Conservation (phyloP, 2,797 vertebrate genomes). For the Epinephelus awoara region DNA sequence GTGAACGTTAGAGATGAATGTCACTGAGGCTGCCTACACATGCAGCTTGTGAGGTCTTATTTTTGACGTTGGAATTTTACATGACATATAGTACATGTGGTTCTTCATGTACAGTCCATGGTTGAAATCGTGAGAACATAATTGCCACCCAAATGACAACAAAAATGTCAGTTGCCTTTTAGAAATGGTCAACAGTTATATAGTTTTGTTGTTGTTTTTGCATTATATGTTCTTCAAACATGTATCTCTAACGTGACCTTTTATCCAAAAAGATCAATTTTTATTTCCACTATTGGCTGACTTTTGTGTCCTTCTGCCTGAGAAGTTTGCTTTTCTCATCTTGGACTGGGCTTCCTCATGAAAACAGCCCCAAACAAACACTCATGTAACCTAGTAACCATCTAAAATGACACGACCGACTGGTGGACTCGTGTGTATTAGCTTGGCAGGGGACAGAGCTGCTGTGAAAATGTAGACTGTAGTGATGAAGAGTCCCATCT, state of each 20-base stretch:
- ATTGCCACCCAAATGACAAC: too few relatives aligned
- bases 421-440: background rate
- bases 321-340: constrained; percentile 6
- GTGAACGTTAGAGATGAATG: background rate
- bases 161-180: background rate
- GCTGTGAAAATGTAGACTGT: constrained; percentile 31
- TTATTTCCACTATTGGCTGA: background rate
- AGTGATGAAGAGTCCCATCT: constrained; percentile 15
- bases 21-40: background rate
- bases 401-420: constrained; percentile 16
- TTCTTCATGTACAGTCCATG: too few relatives aligned
- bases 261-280: background rate
- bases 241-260: background rate
- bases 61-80: background rate
- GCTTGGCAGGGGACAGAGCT: constrained; percentile 21
- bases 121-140: too few relatives aligned
- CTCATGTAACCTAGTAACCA: constrained; percentile 46
- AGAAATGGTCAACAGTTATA: background rate
- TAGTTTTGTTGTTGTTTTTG: background rate
- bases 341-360: constrained; percentile 16
- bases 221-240: background rate
- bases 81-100: background rate
- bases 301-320: background rate
- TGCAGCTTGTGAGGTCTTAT: background rate
- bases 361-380: constrained; percentile 44